Evolutionary conservation across 2,797 vertebrate species (phyloP), one percentile per base, ranked within the genome.

Genomic region (Melanotaenia parkinsoni): DNA sequence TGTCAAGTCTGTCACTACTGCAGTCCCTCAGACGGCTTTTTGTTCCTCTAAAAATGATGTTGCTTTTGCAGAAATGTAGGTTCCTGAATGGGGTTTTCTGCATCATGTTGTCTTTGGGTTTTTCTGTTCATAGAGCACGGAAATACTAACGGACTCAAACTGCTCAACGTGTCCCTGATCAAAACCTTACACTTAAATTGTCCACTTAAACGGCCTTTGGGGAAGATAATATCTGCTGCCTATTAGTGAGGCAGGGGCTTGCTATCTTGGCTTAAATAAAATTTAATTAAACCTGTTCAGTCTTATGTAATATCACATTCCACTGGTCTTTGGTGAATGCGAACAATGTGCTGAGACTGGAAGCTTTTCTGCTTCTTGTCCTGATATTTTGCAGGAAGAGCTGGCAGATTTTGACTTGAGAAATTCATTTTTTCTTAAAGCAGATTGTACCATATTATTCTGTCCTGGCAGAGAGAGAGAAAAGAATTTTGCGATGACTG

Each of bases 1-100:
- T 18, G 14, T 61, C 59, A 20, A 0, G 32, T 86, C 70, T 71
- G 64, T 68, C 64, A 59, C 67, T 67, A 38, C 61, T 64, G 77
- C 74, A 63, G 54, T 43, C 2, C 24, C 47, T 9, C n/a, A 24
- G 54, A 22, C 65, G 56, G 43, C 35, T 33, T 26, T 45, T 61
- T 65, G 2, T 14, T 14, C 4, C 6, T 38, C 58, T 8, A 33
- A 35, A 73, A 64, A 43, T 69, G 35, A 69, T 50, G 18, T 65
- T 62, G 43, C 38, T 58, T 71, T 77, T 71, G 43, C 68, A 63
- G 51, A 54, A 58, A 56, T 60, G 53, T 64, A 58, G 59, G 63
- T 47, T 51, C 68, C 63, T 70, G 77, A 65, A 60, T 11, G 11
- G 22, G 35, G 2, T 20, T 12, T 59, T 50, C 12, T 45, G 50